phyloP scores from a whole-genome alignment of 2,797 vertebrate species.

The Acrossocheilus wenchowensis region DNA sequence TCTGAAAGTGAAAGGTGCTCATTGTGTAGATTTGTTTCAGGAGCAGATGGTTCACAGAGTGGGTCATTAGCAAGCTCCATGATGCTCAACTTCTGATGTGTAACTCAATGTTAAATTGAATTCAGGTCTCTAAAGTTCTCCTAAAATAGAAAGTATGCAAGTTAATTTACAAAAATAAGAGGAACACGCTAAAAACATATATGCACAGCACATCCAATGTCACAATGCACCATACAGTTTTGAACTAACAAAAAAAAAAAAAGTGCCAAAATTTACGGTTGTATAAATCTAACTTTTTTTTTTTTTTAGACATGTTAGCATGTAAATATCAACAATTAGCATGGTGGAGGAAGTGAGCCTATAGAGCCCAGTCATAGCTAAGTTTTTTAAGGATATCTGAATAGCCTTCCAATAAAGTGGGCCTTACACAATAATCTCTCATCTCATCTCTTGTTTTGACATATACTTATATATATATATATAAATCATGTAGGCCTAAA shows the following conservation, averaged over 20 bases:
- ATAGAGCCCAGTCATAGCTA: neutral
- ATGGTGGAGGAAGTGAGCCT: neutral
- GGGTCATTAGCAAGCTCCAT: conserved; percentile 51
- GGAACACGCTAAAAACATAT: neutral
- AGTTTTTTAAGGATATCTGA: neutral
- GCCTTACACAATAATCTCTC: neutral
- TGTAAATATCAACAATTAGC: neutral
- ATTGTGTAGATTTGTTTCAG: conserved; percentile 39
- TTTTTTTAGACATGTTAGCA: neutral
- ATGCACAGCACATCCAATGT: neutral
- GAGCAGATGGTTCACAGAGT: conserved; percentile 37
- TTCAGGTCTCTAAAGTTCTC: neutral
- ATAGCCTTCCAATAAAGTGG: neutral
- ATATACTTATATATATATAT: no score
- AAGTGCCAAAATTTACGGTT: neutral
- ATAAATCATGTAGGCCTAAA: no score
- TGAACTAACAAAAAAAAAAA: neutral
- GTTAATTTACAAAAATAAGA: neutral
- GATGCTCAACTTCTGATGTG: conserved; percentile 4
- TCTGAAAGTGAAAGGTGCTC: conserved; percentile 36
- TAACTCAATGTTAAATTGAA: neutral
- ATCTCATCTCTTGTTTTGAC: neutral
- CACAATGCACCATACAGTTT: neutral
- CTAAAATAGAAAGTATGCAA: conserved; percentile 38
- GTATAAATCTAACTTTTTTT: neutral